These are phyloP conservation scores for Bombus waltoni DNA, from an alignment of 1,140 invertebrate genomes.

Conservation along the genomic window DNA sequence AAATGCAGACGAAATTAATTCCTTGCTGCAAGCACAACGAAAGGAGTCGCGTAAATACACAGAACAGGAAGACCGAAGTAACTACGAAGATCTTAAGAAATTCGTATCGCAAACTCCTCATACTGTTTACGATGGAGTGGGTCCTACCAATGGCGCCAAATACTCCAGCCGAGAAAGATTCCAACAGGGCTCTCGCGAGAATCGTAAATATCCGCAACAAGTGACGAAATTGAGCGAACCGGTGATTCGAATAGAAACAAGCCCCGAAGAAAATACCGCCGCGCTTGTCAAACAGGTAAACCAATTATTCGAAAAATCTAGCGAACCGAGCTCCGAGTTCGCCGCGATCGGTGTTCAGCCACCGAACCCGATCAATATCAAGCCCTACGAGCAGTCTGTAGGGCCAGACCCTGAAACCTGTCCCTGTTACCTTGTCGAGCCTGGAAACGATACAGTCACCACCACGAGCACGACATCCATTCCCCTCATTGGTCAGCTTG, in stretches of 20 bases:
- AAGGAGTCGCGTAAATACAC: constrained; percentile 8
- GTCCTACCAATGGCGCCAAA: neutral
- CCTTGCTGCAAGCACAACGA: constrained; percentile 25
- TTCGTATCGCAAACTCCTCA: neutral
- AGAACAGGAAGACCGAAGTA: neutral
- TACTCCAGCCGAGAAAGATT: neutral
- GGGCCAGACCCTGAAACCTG: constrained; percentile 72
- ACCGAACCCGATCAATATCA: constrained; percentile 61
- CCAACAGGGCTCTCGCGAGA: neutral
- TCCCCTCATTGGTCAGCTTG: constrained; percentile 75
- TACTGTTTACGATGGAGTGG: no score
- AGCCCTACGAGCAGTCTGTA: constrained; percentile 71
- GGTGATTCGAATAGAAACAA: constrained; percentile 11
- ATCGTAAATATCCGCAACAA: constrained; percentile 27
- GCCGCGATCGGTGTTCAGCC: constrained; percentile 70
- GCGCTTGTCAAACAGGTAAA: constrained; percentile 59
- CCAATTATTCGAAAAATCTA: constrained; percentile 42
- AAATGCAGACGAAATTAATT: constrained; percentile 51
- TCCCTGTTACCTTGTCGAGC: constrained; percentile 74
- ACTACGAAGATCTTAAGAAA: neutral
- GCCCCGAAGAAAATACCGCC: neutral
- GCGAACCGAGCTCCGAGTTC: constrained; percentile 42
- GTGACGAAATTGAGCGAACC: constrained; percentile 12
- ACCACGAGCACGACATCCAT: constrained; percentile 56
- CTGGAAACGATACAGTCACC: constrained; percentile 58